Evolutionary conservation across 2,113 vertebrate genomes (phyloP).

Genomic region (Sebastes schlegelii): DNA sequence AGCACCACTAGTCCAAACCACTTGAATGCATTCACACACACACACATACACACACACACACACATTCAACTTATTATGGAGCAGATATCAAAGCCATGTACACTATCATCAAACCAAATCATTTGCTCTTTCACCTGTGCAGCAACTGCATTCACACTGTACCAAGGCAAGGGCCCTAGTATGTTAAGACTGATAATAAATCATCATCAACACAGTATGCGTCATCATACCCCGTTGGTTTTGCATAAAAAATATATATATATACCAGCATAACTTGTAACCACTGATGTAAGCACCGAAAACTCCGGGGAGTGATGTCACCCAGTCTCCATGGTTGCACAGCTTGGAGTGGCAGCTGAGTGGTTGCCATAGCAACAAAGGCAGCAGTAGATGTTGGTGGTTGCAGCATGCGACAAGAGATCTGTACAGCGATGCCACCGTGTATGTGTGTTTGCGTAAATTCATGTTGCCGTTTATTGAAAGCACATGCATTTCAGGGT

Average conservation of each 20-base stretch:
- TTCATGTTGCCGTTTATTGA: not conserved
- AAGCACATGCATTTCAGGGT: not conserved
- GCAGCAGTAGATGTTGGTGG: slow-evolving; percentile 25
- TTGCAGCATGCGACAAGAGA: slow-evolving; percentile 28
- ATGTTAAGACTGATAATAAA: not conserved
- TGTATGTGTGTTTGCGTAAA: not conserved
- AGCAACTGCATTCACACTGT: not conserved
- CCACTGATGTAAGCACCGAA: slow-evolving; percentile 45
- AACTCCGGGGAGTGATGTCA: slow-evolving; percentile 61
- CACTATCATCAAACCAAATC: not conserved
- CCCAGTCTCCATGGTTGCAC: slow-evolving; percentile 71
- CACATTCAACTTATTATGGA: no score
- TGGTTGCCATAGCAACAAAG: slow-evolving; percentile 72
- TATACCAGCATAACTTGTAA: not conserved
- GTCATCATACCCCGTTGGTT: not conserved
- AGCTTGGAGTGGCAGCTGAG: slow-evolving; percentile 79
- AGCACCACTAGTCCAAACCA: no score
- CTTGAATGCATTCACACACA: no score
- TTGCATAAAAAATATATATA: slow-evolving; percentile 1
- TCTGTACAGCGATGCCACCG: not conserved
- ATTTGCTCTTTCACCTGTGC: slow-evolving; percentile 15
- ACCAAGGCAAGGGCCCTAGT: not conserved
- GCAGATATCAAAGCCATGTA: no score
- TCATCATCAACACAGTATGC: not conserved
- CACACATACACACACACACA: no score